Conservation (phyloP, 2,888 invertebrate genomes). For the Agrochola lychnidis region DNA sequence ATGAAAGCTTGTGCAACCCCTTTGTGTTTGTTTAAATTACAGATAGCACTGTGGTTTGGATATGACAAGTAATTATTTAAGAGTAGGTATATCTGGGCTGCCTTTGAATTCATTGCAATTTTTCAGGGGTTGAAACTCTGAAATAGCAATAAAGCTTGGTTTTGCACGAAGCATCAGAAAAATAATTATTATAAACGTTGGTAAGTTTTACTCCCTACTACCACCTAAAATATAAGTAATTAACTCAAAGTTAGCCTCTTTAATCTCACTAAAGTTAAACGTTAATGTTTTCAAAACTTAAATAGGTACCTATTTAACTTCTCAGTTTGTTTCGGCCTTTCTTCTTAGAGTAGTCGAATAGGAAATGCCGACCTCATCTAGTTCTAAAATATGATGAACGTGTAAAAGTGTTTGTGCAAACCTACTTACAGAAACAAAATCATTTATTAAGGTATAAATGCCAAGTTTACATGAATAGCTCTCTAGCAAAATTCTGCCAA, state of each 20-base stretch:
- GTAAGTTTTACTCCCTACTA: background rate
- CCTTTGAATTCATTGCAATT: background rate
- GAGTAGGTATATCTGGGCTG: background rate
- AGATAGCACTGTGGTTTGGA: background rate
- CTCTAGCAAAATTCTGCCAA: background rate
- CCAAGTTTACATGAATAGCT: background rate
- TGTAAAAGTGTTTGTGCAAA: too few relatives aligned
- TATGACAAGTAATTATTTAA: background rate
- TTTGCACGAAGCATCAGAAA: background rate
- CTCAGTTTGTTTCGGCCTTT: background rate
- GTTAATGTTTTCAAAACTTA: background rate
- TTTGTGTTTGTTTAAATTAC: background rate
- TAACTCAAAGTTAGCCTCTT: background rate
- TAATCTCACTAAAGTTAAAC: background rate
- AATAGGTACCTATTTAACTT: background rate
- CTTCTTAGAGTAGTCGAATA: too few relatives aligned
- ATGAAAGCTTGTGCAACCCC: background rate
- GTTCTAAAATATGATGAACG: too few relatives aligned
- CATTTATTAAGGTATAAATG: background rate
- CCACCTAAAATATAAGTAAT: background rate
- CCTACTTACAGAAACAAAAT: too few relatives aligned
- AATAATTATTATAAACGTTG: background rate
- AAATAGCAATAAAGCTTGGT: background rate
- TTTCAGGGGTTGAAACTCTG: background rate
- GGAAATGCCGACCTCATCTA: too few relatives aligned